Conservation (phyloP, 2,888 invertebrate species). For the Pimpla rufipes region DNA sequence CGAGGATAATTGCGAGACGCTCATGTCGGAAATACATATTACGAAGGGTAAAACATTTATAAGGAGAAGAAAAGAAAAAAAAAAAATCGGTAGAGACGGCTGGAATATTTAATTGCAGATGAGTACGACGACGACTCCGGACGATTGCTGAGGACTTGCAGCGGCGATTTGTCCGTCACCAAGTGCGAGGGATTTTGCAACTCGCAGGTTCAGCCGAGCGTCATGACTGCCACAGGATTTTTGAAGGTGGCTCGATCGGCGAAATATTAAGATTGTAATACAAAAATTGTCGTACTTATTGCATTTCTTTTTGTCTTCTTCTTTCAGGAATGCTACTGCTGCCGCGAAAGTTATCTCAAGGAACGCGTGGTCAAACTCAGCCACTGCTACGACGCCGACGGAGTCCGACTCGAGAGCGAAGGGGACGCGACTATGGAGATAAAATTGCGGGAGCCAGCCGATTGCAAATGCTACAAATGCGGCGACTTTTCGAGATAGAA, state of each 20-base stretch:
- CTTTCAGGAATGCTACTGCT: slow-evolving; percentile 95
- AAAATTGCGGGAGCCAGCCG: slow-evolving; percentile 93
- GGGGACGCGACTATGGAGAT: slow-evolving; percentile 92
- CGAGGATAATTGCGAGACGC: slow-evolving; percentile 94
- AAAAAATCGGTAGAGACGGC: slow-evolving; percentile 16
- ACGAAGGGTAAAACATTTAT: slow-evolving; percentile 90
- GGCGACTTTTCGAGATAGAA: slow-evolving; percentile 92
- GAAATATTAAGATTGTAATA: not conserved
- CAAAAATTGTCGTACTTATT: slow-evolving; percentile 9
- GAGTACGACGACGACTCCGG: slow-evolving; percentile 96
- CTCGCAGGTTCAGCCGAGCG: slow-evolving; percentile 96
- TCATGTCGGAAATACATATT: slow-evolving; percentile 94
- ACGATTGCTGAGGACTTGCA: slow-evolving; percentile 94
- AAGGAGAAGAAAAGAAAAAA: slow-evolving; percentile 33
- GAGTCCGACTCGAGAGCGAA: slow-evolving; percentile 90
- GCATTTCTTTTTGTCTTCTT: slow-evolving; percentile 47
- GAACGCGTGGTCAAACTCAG: slow-evolving; percentile 92
- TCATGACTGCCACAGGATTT: slow-evolving; percentile 95
- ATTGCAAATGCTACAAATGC: slow-evolving; percentile 96
- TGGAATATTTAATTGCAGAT: slow-evolving; percentile 87
- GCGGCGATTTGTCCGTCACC: slow-evolving; percentile 95
- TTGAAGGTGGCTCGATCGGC: slow-evolving; percentile 88
- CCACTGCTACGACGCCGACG: slow-evolving; percentile 96
- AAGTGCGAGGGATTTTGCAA: slow-evolving; percentile 97
- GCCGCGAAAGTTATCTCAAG: slow-evolving; percentile 94